Evolutionary conservation across 2,888 invertebrate species (phyloP), one percentile per base, ranked within the genome.

Genomic region (Hirudinaria manillensis): DNA sequence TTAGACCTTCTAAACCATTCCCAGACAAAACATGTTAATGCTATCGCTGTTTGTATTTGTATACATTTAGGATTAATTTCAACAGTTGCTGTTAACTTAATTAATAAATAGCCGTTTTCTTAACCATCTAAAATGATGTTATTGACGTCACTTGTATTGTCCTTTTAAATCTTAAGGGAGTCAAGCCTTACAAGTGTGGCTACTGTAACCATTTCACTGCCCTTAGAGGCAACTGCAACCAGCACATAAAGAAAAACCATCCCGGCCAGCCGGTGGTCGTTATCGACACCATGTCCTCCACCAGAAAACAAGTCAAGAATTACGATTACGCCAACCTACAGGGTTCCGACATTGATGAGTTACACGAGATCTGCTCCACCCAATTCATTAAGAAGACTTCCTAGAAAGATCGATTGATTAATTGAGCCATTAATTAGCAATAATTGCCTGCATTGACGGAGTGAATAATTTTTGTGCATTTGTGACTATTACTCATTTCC

Each of bases 201-300:
- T 79, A 79, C 72, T 79, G 79, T 51, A 53, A 72, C n/a, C 78
- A 78, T 67, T 45, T 27, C 32, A 76, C 79, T 19, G 77, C 78
- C 10, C 56, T 78, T 61, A 66, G 79, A 27, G 79, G 79, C 24
- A 79, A 79, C 77, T 78, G 78, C 68, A 79, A 79, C 56, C 79
- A 79, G 72, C 79, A 79, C 78, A 78, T 78, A 34, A 78, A 76
- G 34, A 79, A 79, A 53, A 61, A 76, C 70, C 79, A 79, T 70
- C 75, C 75, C 6, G 79, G 77, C 3, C 56, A 71, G 72, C 77
- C 75, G 21, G 72, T 79, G 29, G 10, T 51, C 10, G 78, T 79
- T 66, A 77, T 78, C 6, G 79, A 79, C 72, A 55, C 65, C 29
- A 24, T 74, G 70, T 73, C 76, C 16, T 45, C 45, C 13, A 38